Evolutionary conservation across 64 coral and sea anemone species (phyloP), one percentile per base, ranked within the genome.

Genomic region (Acropora tenuis): DNA sequence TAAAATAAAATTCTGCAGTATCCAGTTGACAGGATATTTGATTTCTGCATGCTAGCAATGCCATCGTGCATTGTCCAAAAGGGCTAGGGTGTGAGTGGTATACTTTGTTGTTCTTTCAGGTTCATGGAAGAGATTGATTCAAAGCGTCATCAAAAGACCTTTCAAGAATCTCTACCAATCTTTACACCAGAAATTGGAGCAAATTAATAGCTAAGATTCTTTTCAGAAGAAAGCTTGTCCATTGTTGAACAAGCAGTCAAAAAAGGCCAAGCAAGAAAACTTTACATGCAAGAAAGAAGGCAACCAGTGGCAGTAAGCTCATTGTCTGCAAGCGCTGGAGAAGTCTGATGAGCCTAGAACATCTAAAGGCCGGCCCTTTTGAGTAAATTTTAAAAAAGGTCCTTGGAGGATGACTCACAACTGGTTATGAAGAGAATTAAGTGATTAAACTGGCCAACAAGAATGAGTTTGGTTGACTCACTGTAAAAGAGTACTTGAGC

Each of bases 371-470:
- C 47, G 55, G 76, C 30, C 58, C 77, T 8, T 8, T 75, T 76
- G 10, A 55, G 63, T 11, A 53, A 78, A 65, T 30, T 58, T 30
- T 30, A 30, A 16, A 89, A 78, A 53, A 6, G 55, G 42, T 65
- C 74, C 74, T 58, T 89, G 72, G 73, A 89, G 59, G 87, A 89
- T 44, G 87, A 74, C 46, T 73, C 87, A 18, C 8, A 77, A 42
- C 74, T 87, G 12, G 68, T 87, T n/a, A n/a, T 43, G 43, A 73
- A 87, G 59, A 69, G 84, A 45, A 87, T 74, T 6, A 73, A 48
- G 84, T 17, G 15, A 73, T 87, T 49, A 87, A 73, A 30, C 68
- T 87, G 48, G 57, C 81, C 8, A 57, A 67, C 45, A 67, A 84
- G 46, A 43, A 40, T 47, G 57, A 67, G 16, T 66, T 87, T 50